phyloP scores from a whole-genome alignment of 2,888 invertebrate genomes.

The Adineta ricciae region DNA sequence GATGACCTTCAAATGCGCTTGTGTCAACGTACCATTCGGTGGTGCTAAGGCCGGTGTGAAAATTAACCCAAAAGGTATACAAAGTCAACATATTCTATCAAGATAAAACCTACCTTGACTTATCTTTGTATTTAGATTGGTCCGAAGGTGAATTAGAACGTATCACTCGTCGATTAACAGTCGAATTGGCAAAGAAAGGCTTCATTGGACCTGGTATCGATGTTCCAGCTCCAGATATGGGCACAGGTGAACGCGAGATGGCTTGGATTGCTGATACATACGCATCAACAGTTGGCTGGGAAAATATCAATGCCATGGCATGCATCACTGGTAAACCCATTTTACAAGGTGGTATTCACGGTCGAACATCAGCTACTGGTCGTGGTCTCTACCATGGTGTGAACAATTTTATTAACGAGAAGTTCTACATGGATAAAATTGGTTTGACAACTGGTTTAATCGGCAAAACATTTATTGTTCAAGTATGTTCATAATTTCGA shows the following conservation, averaged over 20 bases:
- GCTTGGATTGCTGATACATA: conserved; percentile 97
- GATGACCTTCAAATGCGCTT: conserved; percentile 98
- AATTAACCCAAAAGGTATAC: conserved; percentile 75
- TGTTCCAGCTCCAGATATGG: conserved; percentile 99
- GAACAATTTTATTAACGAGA: conserved; percentile 84
- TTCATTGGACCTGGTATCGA: conserved; percentile 92
- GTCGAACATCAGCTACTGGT: conserved; percentile 89
- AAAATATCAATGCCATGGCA: conserved; percentile 86
- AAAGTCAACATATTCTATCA: no score
- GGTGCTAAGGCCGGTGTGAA: conserved; percentile 81
- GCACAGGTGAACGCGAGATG: conserved; percentile 80
- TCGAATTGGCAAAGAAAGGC: conserved; percentile 90
- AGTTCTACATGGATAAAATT: conserved; percentile 76
- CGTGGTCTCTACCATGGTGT: conserved; percentile 68
- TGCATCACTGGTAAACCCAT: conserved; percentile 96
- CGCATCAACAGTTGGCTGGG: conserved; percentile 75
- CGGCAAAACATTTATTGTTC: conserved; percentile 87
- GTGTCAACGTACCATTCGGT: conserved; percentile 95
- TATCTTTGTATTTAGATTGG: neutral
- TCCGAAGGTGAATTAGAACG: conserved; percentile 82
- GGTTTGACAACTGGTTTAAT: conserved; percentile 86
- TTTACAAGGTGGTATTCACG: conserved; percentile 89
- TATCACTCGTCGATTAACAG: conserved; percentile 82
- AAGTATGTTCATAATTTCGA: conserved; percentile 39
- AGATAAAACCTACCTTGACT: no score